Conservation (phyloP, 1,140 invertebrate genomes). For the Epicauta chinensis region DNA sequence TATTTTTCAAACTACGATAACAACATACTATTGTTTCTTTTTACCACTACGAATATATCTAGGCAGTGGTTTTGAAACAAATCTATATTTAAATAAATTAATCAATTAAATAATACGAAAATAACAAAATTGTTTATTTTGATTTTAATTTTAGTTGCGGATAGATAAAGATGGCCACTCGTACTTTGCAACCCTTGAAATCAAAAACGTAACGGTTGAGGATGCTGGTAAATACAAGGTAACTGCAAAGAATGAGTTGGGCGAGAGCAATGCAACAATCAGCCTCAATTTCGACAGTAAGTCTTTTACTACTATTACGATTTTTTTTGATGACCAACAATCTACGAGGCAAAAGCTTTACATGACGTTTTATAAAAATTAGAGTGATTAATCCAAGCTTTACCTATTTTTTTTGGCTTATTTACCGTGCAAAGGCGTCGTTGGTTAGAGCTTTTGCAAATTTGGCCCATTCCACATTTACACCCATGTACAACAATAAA, state of each 20-base stretch:
- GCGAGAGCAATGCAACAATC: conserved; percentile 93
- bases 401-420: too few species aligned
- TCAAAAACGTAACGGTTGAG: conserved; percentile 90
- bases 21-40: conserved; percentile 1
- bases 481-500: not conserved
- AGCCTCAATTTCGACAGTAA: conserved; percentile 97
- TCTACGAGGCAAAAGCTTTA: not conserved
- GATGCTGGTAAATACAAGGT: conserved; percentile 97
- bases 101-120: not conserved
- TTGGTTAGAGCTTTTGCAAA: too few species aligned
- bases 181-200: conserved; percentile 87
- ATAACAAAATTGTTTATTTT: not conserved
- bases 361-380: not conserved
- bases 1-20: conserved; percentile 12
- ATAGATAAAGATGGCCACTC: conserved; percentile 88
- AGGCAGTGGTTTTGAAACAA: conserved; percentile 18
- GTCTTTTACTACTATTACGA: too few species aligned
- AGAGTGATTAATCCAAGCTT: not conserved
- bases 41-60: conserved; percentile 12
- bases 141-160: conserved; percentile 59
- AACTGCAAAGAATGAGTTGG: conserved; percentile 92
- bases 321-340: conserved; percentile 23
- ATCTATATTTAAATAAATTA: not conserved
- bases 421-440: too few species aligned
- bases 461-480: too few species aligned